Base-by-base conservation (phyloP, 2,888 invertebrate species). In the Coecobrya sp. region DNA sequence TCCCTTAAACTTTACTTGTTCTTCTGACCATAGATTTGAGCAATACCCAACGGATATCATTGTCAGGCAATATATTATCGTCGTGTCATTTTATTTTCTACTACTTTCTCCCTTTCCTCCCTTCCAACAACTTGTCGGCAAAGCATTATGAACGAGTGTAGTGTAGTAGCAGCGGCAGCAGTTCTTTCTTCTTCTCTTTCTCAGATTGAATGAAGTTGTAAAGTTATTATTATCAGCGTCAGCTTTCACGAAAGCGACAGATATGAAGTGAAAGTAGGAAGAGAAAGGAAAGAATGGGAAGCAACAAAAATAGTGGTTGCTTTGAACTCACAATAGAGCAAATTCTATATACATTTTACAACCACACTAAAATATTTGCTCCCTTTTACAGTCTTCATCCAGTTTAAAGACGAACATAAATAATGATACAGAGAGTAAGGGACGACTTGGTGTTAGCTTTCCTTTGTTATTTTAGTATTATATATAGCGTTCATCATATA, bases 21-120 rank as follows among this genome's bases (percentile, higher is more conserved):
- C 36, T 45, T 30, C 49, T 76, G 42, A 45, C 76, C 76, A 52
- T 27, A 49, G 13, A 27, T 79, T 25, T 79, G 25, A 42, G 55
- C 27, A 79, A 73, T 62, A 16, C 86, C 79, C 59, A 62, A 88
- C 55, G 86, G 91, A 86, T 86, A 91, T 91, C 91, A 91, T 86
- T 91, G 91, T 91, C 91, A 91, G 91, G 91, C 86, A 79, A 91
- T 91, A 91, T 86, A 91, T 91, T 91, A 86, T 76, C 59, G 25
- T 45, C 27, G 52, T 86, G 76, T 91, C 91, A 86, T 65, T 91
- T 86, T 68, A 76, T 52, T 82, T 70, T 89, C 76, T 90, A 68
- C 11, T 16, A 27, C 16, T 90, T 52, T 76, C 76, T 70, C 27
- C 25, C 73, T n/a, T 52, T 65, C 45, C 25, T 55, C 59, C 30